Conservation (phyloP, 2,888 invertebrate genomes). For the Acrobasis consociella region DNA sequence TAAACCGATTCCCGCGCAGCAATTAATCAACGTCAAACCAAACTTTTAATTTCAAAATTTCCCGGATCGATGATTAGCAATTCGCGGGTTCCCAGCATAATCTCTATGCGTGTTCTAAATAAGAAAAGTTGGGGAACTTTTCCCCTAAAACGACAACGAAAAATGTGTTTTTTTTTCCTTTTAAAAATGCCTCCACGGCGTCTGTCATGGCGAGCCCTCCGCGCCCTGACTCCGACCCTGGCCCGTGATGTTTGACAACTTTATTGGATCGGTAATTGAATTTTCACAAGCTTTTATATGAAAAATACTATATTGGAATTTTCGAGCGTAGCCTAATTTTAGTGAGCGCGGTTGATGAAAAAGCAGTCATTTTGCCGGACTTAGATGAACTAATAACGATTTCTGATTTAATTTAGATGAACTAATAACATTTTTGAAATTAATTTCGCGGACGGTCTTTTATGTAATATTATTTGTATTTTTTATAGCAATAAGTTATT, state of each 20-base stretch:
- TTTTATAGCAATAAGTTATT: background rate
- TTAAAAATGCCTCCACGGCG: constrained; percentile 38
- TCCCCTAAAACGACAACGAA: constrained; percentile 17
- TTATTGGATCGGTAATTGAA: constrained; percentile 71
- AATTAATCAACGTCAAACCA: too few relatives aligned
- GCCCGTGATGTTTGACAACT: constrained; percentile 68
- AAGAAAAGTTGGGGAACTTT: constrained; percentile 22
- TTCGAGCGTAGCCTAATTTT: constrained; percentile 38
- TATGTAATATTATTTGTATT: background rate
- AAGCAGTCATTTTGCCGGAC: constrained; percentile 23
- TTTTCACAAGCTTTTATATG: constrained; percentile 62
- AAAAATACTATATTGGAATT: constrained; percentile 53
- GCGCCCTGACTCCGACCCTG: constrained; percentile 23
- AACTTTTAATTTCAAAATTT: background rate
- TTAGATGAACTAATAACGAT: background rate
- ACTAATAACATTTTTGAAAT: constrained; percentile 3
- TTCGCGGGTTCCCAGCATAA: background rate
- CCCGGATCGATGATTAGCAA: constrained; percentile 2
- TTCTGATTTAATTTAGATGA: background rate
- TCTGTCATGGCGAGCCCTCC: constrained; percentile 35
- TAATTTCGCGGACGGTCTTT: background rate
- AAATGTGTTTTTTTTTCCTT: constrained; percentile 38
- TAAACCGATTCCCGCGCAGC: too few relatives aligned
- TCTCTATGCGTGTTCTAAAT: constrained; percentile 18
- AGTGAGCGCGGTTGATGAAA: constrained; percentile 23